Evolutionary conservation across 1,140 invertebrate genomes (phyloP).

Genomic region (Diploscapter pachys): DNA sequence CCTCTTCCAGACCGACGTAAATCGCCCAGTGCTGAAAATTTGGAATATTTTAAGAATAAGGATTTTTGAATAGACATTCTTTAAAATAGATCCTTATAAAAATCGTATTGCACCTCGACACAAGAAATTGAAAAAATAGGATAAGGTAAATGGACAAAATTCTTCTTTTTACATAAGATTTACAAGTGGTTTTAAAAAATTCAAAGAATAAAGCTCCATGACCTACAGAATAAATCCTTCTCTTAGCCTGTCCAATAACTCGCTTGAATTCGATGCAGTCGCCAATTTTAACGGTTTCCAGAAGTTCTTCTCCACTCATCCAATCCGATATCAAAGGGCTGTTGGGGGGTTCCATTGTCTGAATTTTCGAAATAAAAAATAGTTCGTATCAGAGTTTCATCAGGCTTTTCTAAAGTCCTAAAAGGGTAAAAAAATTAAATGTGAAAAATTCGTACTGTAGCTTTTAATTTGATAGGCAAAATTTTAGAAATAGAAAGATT

Average conservation of each 20-base stretch:
- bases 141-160: neutral
- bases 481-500: neutral
- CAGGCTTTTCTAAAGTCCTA: neutral
- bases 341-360: constrained; percentile 4
- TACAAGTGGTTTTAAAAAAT: too few species aligned
- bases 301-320: constrained; percentile 10
- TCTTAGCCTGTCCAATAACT: constrained; percentile 9
- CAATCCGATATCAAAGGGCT: constrained; percentile 4
- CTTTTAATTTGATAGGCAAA: neutral
- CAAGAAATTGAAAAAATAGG: neutral
- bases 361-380: constrained; percentile 15
- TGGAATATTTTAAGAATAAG: neutral
- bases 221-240: constrained; percentile 28
- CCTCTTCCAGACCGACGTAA: constrained; percentile 35
- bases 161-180: neutral
- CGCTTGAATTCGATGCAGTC: constrained; percentile 37
- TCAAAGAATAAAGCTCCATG: neutral
- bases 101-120: too few species aligned
- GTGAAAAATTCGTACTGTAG: too few species aligned
- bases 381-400: neutral
- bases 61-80: too few species aligned
- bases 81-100: too few species aligned
- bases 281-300: constrained; percentile 26
- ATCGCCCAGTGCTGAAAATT: constrained; percentile 39
- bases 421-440: neutral